phyloP scores from a whole-genome alignment of 2,797 vertebrate genomes.

The Phrynocephalus guinanensis region DNA sequence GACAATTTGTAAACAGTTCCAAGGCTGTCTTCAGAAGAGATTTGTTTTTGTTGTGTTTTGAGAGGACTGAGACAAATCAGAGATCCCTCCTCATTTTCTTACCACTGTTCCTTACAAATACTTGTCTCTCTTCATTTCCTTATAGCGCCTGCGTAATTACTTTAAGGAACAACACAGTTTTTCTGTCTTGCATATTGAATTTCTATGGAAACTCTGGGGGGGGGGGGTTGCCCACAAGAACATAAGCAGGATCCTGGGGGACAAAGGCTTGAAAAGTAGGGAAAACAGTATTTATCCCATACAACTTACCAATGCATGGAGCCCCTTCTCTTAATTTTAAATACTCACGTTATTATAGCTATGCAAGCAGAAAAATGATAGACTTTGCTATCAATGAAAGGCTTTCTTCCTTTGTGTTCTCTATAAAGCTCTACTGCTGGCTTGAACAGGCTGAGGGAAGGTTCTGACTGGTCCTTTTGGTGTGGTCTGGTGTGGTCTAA shows the following conservation, averaged over 20 bases:
- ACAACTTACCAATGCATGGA: background rate
- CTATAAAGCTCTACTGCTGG: background rate
- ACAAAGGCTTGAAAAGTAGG: background rate
- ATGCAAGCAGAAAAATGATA: background rate
- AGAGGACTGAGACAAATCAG: constrained; percentile 34
- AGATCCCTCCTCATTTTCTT: background rate
- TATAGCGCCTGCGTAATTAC: background rate
- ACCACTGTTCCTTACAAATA: background rate
- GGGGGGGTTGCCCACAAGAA: background rate
- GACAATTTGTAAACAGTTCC: constrained; percentile 30
- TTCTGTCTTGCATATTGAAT: background rate
- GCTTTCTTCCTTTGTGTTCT: background rate
- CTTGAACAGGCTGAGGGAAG: background rate
- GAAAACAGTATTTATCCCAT: background rate
- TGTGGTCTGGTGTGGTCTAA: background rate
- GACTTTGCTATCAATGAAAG: background rate
- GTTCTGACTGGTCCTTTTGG: background rate
- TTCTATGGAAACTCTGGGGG: background rate
- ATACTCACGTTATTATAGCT: background rate
- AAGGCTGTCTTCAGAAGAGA: background rate
- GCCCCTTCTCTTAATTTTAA: background rate
- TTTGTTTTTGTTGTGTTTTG: background rate
- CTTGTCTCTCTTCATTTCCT: background rate
- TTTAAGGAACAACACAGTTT: background rate
- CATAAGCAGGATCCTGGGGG: background rate